These are phyloP conservation scores for Lapara coniferarum DNA, from an alignment of 2,888 invertebrate species.

Conservation along the genomic window DNA sequence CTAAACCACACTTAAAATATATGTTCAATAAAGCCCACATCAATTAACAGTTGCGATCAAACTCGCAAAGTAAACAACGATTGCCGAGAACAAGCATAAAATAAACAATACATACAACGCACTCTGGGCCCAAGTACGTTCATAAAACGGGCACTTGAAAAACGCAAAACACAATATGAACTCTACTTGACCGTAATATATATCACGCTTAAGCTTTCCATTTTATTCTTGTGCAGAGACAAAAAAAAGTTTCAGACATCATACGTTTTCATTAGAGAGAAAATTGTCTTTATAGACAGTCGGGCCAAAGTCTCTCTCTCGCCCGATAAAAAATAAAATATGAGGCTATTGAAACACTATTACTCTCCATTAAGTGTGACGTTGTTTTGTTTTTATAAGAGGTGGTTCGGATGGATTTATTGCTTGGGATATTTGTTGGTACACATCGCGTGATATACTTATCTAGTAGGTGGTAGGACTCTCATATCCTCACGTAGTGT, in stretches of 20 bases:
- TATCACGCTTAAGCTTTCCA: constrained; percentile 14
- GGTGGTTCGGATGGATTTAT: not conserved
- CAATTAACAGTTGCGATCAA: not conserved
- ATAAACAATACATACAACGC: not conserved
- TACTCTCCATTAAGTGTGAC: constrained; percentile 13
- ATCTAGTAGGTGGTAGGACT: no score
- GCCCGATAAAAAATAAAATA: constrained; percentile 17
- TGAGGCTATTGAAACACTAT: constrained; percentile 11
- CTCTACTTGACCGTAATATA: constrained; percentile 16
- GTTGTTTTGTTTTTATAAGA: constrained; percentile 7
- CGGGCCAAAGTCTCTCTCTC: not conserved
- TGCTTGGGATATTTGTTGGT: not conserved
- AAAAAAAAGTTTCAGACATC: constrained; percentile 17
- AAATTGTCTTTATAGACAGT: constrained; percentile 23
- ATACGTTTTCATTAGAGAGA: constrained; percentile 16
- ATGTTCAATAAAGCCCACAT: no score
- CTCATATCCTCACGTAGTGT: no score
- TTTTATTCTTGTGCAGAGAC: constrained; percentile 18
- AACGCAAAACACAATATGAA: constrained; percentile 11
- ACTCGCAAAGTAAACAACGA: not conserved
- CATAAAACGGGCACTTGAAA: constrained; percentile 9
- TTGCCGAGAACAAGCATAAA: no score
- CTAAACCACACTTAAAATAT: no score
- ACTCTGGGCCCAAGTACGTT: not conserved
- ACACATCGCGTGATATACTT: no score